Percentiles rank a stretch among this genome's conserved stretches.
These are phyloP conservation scores for Helicoverpa armigera DNA, from an alignment of 1,140 invertebrate species.

Conservation along the genomic window DNA sequence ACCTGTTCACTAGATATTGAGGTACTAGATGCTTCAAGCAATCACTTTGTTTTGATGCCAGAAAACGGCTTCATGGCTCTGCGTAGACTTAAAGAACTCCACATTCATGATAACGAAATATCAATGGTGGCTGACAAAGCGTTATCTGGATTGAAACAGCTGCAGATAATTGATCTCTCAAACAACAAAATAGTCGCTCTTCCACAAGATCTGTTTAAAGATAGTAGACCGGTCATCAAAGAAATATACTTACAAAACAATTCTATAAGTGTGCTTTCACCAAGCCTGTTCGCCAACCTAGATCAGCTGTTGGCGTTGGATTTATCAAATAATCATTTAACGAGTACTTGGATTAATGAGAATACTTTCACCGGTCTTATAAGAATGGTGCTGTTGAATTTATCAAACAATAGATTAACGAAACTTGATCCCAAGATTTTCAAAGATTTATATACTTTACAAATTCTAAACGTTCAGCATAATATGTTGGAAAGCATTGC, in stretches of 20 bases:
- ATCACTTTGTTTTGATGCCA: slow-evolving; percentile 93
- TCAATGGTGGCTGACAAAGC: slow-evolving; percentile 94
- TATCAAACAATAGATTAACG: slow-evolving; percentile 94
- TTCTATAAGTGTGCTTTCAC: slow-evolving; percentile 93
- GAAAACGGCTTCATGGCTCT: slow-evolving; percentile 93
- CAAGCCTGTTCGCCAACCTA: slow-evolving; percentile 93
- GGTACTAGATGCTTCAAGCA: slow-evolving; percentile 93
- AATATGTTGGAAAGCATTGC: slow-evolving; percentile 93
- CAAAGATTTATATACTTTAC: slow-evolving; percentile 92
- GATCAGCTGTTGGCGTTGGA: slow-evolving; percentile 95
- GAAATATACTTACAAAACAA: slow-evolving; percentile 96
- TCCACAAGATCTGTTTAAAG: slow-evolving; percentile 93
- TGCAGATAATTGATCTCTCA: slow-evolving; percentile 94
- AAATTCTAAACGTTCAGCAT: slow-evolving; percentile 93
- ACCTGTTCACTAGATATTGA: slow-evolving; percentile 93
- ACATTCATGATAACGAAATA: slow-evolving; percentile 94
- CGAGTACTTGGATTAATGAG: slow-evolving; percentile 93
- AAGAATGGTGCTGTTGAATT: slow-evolving; percentile 93
- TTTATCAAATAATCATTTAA: slow-evolving; percentile 95
- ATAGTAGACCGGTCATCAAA: slow-evolving; percentile 92
- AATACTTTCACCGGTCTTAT: slow-evolving; percentile 95
- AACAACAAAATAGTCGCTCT: slow-evolving; percentile 95
- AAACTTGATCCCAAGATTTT: slow-evolving; percentile 93
- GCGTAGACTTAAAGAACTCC: slow-evolving; percentile 91
- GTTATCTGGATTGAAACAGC: slow-evolving; percentile 91